These are phyloP conservation scores for Ethmia dodecea DNA, from an alignment of 2,888 invertebrate species.

Conservation along the genomic window DNA sequence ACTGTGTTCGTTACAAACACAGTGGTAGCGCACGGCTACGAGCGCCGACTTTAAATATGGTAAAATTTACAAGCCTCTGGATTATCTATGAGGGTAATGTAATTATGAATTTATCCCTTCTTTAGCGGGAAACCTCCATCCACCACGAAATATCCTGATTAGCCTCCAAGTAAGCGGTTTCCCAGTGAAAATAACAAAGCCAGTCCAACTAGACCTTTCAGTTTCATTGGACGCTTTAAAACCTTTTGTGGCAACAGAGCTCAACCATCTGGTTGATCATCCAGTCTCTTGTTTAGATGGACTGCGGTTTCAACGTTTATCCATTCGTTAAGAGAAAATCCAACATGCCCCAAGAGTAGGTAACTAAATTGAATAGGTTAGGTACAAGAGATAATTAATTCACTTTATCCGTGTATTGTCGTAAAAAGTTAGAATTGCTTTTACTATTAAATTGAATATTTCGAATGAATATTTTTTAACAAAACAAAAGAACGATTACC, in stretches of 20 bases:
- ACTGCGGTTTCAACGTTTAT: slow-evolving; percentile 27
- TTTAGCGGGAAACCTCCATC: slow-evolving; percentile 27
- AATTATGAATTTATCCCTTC: slow-evolving; percentile 36
- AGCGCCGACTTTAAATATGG: too few species aligned
- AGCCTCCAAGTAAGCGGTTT: slow-evolving; percentile 28
- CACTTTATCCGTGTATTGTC: too few species aligned
- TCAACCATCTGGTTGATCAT: slow-evolving; percentile 19
- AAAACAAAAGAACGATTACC: too few species aligned
- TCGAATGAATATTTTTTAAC: too few species aligned
- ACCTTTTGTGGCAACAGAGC: slow-evolving; percentile 14
- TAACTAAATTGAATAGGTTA: not conserved
- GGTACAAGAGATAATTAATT: too few species aligned
- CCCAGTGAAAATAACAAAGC: slow-evolving; percentile 21
- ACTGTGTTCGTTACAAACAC: too few species aligned
- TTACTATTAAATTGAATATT: too few species aligned
- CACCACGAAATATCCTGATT: slow-evolving; percentile 42
- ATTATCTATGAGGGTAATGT: too few species aligned
- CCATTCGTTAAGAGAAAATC: not conserved
- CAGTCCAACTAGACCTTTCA: slow-evolving; percentile 23
- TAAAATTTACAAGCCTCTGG: too few species aligned
- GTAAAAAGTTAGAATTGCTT: too few species aligned
- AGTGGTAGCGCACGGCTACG: too few species aligned
- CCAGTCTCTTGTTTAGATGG: slow-evolving; percentile 28
- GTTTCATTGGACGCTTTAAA: slow-evolving; percentile 26
- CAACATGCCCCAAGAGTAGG: not conserved